Conservation (phyloP, 2,888 invertebrate genomes). For the Aphelenchoides bicaudatus region DNA sequence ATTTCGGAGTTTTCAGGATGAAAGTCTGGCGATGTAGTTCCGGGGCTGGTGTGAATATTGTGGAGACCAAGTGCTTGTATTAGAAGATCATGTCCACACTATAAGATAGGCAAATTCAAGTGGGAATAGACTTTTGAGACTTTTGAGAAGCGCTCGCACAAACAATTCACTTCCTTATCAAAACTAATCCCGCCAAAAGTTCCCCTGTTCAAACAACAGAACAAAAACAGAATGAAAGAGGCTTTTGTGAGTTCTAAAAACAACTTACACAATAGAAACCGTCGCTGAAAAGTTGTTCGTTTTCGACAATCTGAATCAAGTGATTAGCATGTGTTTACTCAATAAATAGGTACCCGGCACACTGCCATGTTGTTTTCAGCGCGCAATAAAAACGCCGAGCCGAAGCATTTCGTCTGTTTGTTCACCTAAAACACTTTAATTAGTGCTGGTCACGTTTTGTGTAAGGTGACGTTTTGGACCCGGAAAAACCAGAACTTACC, state of each 20-base stretch:
- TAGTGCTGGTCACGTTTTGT: neutral
- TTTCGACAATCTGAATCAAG: conserved; percentile 31
- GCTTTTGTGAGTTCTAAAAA: neutral
- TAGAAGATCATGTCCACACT: conserved; percentile 9
- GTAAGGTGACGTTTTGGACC: too few relatives aligned
- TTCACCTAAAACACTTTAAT: conserved; percentile 32
- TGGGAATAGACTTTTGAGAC: too few relatives aligned
- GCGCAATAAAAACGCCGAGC: conserved; percentile 35
- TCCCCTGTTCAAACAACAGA: too few relatives aligned
- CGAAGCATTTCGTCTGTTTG: conserved; percentile 28
- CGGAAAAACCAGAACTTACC: too few relatives aligned
- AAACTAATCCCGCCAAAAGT: too few relatives aligned
- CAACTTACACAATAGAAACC: conserved; percentile 38
- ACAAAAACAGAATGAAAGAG: too few relatives aligned
- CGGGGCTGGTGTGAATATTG: neutral
- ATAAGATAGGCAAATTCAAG: too few relatives aligned
- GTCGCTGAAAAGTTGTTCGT: conserved; percentile 29
- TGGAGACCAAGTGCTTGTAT: neutral
- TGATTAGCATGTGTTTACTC: neutral
- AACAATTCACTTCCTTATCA: too few relatives aligned
- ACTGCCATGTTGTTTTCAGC: conserved; percentile 35
- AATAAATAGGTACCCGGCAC: conserved; percentile 32
- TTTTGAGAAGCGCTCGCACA: too few relatives aligned
- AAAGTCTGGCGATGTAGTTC: too few relatives aligned
- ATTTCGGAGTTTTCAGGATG: neutral